phyloP scores from a whole-genome alignment of 2,888 invertebrate species.

The Malthinus seriepunctatus region DNA sequence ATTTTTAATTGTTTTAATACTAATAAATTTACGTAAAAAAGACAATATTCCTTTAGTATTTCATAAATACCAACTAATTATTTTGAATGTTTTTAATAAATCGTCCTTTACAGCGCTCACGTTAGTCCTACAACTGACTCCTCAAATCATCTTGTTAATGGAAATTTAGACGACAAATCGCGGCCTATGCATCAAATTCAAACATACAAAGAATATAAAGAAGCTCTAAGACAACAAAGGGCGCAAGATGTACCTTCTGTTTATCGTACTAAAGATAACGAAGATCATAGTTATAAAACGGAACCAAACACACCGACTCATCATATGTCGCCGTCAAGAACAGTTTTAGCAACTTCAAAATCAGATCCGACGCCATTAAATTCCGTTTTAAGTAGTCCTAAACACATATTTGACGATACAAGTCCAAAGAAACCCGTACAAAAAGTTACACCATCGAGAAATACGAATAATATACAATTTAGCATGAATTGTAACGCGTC shows the following conservation, averaged over 20 bases:
- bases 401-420: slow-evolving; percentile 61
- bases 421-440: slow-evolving; percentile 70
- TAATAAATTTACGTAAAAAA: too few species aligned
- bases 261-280: slow-evolving; percentile 69
- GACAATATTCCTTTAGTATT: too few species aligned
- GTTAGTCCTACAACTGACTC: slow-evolving; percentile 65
- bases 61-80: too few species aligned
- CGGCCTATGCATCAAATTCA: slow-evolving; percentile 71
- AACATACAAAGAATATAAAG: slow-evolving; percentile 88
- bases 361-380: slow-evolving; percentile 57
- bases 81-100: too few species aligned
- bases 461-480: slow-evolving; percentile 42
- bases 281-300: slow-evolving; percentile 60
- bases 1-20: too few species aligned
- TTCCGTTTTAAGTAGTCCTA: slow-evolving; percentile 57
- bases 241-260: slow-evolving; percentile 73
- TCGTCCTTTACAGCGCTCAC: slow-evolving; percentile 46
- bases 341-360: slow-evolving; percentile 52
- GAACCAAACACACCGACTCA: slow-evolving; percentile 58
- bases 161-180: slow-evolving; percentile 64
- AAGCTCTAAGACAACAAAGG: slow-evolving; percentile 83
- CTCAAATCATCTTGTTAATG: slow-evolving; percentile 61
- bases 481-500: slow-evolving; percentile 30
- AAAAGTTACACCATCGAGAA: slow-evolving; percentile 79
- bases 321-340: slow-evolving; percentile 54